A percentile compares a stretch with the other conserved stretches of the same genome.
Conservation (phyloP, 1,140 invertebrate genomes). For the Drosophila santomea region DNA sequence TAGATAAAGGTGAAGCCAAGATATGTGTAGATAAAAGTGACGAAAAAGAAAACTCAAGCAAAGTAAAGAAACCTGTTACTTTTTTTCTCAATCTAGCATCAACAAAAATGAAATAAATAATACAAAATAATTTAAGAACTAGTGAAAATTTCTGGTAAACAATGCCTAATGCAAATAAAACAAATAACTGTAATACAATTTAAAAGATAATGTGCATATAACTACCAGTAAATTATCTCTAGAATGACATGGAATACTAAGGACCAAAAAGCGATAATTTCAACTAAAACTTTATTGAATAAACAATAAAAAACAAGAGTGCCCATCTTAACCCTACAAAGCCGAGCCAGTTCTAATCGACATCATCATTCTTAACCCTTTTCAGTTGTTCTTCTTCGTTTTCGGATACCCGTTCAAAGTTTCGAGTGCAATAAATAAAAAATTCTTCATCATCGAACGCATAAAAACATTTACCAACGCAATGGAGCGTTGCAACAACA, state of each 20-base stretch:
- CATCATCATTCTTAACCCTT: neutral
- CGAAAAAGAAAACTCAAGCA: neutral
- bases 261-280: too few relatives aligned
- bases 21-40: neutral
- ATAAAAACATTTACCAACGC: slow-evolving; percentile 34
- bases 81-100: neutral
- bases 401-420: slow-evolving; percentile 11
- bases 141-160: too few relatives aligned
- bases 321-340: too few relatives aligned
- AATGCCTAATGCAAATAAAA: too few relatives aligned
- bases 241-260: too few relatives aligned
- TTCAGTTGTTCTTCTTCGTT: slow-evolving; percentile 36
- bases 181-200: too few relatives aligned
- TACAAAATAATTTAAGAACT: too few relatives aligned
- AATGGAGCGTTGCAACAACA: slow-evolving; percentile 64
- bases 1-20: slow-evolving; percentile 14
- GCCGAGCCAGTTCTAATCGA: neutral
- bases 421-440: slow-evolving; percentile 23
- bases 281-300: too few relatives aligned
- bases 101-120: neutral
- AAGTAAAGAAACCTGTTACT: neutral
- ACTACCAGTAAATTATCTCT: neutral
- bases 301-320: neutral
- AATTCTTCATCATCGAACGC: neutral
- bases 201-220: neutral